These are phyloP conservation scores for Xestia xanthographa DNA, from an alignment of 2,888 invertebrate species.

Conservation along the genomic window DNA sequence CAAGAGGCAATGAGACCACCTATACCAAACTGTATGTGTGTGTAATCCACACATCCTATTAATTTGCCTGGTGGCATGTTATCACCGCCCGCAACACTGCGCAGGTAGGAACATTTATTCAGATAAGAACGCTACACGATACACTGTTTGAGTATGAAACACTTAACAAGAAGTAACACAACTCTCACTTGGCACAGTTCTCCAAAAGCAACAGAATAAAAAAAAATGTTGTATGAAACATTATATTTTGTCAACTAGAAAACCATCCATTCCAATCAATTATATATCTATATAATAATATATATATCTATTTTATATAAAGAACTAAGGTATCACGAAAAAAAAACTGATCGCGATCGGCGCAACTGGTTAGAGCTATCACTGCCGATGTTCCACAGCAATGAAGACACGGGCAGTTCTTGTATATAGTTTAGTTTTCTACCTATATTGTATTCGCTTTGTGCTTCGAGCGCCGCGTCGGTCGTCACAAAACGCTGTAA, in stretches of 20 bases:
- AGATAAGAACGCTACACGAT: constrained; percentile 34
- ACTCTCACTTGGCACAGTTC: not conserved
- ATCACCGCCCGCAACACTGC: not conserved
- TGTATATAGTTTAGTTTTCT: not conserved
- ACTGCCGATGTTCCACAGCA: not conserved
- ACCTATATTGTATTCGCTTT: not conserved
- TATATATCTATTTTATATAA: too few relatives aligned
- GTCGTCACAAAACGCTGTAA: constrained; percentile 10
- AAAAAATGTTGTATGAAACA: not conserved
- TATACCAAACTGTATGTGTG: too few relatives aligned
- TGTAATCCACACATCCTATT: not conserved
- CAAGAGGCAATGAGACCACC: too few relatives aligned
- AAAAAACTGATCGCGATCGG: not conserved
- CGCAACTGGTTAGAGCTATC: not conserved
- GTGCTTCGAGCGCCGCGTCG: not conserved
- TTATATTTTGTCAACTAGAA: not conserved
- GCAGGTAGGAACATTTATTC: constrained; percentile 3
- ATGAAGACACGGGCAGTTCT: not conserved
- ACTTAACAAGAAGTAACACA: not conserved
- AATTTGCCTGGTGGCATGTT: not conserved
- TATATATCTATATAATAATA: too few relatives aligned
- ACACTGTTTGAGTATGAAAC: not conserved
- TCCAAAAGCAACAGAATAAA: not conserved
- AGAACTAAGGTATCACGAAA: too few relatives aligned
- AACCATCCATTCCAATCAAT: not conserved